These are phyloP conservation scores for Triplophysa tibetana DNA, from an alignment of 2,113 vertebrate genomes.

Conservation along the genomic window DNA sequence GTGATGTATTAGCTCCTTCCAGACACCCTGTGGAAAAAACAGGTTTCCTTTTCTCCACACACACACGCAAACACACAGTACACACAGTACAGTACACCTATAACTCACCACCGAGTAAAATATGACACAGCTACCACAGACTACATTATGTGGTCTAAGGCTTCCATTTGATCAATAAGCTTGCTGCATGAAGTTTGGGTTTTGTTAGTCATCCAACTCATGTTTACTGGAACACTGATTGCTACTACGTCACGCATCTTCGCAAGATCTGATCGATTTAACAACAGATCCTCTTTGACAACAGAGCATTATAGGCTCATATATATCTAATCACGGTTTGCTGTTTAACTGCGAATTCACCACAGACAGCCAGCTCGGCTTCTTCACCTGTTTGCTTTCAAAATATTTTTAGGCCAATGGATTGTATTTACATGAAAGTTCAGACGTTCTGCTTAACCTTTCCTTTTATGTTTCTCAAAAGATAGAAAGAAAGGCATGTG, in stretches of 20 bases:
- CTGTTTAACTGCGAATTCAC: neutral
- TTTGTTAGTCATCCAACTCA: conserved; percentile 7
- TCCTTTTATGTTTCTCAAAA: no score
- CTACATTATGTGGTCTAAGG: conserved; percentile 14
- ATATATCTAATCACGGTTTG: conserved; percentile 1
- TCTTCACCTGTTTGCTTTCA: neutral
- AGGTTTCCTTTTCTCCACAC: conserved; percentile 25
- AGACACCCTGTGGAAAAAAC: conserved; percentile 45
- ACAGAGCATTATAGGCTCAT: neutral
- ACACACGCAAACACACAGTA: conserved; percentile 21
- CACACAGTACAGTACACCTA: conserved; percentile 17
- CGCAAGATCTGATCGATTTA: neutral
- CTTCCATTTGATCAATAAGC: conserved; percentile 23
- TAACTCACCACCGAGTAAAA: conserved; percentile 36
- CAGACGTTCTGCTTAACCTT: no score
- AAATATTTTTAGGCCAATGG: neutral
- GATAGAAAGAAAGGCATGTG: no score
- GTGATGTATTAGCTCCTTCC: conserved; percentile 44
- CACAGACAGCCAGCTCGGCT: neutral
- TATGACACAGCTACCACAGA: conserved; percentile 1
- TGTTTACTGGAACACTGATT: conserved; percentile 7
- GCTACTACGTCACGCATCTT: neutral
- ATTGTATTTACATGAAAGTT: neutral
- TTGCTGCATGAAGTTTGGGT: neutral
- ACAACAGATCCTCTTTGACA: neutral